Conservation (phyloP, 2,113 vertebrate genomes). For the Uria aalge region DNA sequence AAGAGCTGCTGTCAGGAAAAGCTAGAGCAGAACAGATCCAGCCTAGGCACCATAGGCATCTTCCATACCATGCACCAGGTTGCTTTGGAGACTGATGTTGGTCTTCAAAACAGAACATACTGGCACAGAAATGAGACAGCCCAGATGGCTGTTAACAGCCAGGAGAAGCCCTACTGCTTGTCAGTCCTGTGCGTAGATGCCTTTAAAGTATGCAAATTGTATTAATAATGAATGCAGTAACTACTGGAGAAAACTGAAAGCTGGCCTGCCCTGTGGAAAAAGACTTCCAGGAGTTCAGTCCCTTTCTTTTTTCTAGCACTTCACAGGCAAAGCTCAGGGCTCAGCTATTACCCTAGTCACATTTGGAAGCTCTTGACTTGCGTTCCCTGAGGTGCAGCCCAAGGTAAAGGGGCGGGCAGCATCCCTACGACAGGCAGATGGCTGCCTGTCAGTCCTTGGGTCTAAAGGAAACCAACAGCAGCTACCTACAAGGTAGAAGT, state of each 20-base stretch:
- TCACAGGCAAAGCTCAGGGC: not conserved
- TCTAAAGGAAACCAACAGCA: not conserved
- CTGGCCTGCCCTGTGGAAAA: not conserved
- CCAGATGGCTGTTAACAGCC: conserved; percentile 3
- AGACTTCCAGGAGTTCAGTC: not conserved
- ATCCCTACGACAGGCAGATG: not conserved
- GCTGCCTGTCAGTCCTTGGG: not conserved
- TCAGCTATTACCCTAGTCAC: not conserved
- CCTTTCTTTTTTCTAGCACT: not conserved
- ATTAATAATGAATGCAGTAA: not conserved
- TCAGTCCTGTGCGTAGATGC: not conserved
- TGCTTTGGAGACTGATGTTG: not conserved
- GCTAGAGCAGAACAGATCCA: not conserved
- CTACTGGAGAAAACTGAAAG: not conserved
- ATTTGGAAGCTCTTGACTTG: not conserved
- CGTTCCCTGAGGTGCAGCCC: not conserved
- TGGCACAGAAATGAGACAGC: not conserved
- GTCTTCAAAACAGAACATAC: not conserved
- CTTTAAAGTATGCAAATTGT: not conserved
- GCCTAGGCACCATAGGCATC: not conserved
- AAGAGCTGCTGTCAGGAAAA: not conserved
- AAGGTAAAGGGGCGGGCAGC: not conserved
- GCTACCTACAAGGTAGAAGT: not conserved
- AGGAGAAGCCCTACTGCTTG: not conserved
- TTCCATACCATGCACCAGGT: not conserved